phyloP scores from a whole-genome alignment of 2,113 vertebrate genomes.

The Cepphus grylle region DNA sequence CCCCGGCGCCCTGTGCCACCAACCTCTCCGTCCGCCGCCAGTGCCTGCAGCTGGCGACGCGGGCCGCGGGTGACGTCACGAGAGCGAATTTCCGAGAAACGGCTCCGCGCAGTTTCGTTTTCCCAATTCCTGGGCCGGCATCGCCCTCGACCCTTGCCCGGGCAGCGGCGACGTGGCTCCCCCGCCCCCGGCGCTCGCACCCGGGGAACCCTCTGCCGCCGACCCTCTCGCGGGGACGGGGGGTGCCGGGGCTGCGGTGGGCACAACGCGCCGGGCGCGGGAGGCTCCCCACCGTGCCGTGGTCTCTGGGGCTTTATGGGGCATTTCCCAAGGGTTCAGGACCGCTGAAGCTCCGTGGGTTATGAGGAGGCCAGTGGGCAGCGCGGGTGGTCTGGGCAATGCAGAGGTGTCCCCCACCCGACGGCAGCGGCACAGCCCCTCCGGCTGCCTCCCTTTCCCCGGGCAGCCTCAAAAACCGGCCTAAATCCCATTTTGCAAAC shows the following conservation, averaged over 20 bases:
- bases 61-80: rapidly evolving
- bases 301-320: background rate
- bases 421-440: background rate
- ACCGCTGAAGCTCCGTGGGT: rapidly evolving
- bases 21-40: rapidly evolving
- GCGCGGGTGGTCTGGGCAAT: background rate
- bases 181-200: rapidly evolving
- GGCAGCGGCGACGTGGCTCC: rapidly evolving
- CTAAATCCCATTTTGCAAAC: rapidly evolving
- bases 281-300: background rate
- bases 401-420: rapidly evolving
- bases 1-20: rapidly evolving
- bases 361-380: rapidly evolving
- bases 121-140: too few species aligned
- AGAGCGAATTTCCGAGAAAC: rapidly evolving
- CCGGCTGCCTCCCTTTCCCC: rapidly evolving
- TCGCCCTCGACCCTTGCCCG: too few species aligned
- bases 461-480: rapidly evolving
- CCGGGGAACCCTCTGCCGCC: too few species aligned
- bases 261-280: rapidly evolving
- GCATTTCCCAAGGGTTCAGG: rapidly evolving
- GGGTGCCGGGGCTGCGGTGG: rapidly evolving
- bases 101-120: rapidly evolving
- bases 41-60: rapidly evolving
- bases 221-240: rapidly evolving